Conservation (phyloP, 2,888 invertebrate species). For the Phlogophora meticulosa region DNA sequence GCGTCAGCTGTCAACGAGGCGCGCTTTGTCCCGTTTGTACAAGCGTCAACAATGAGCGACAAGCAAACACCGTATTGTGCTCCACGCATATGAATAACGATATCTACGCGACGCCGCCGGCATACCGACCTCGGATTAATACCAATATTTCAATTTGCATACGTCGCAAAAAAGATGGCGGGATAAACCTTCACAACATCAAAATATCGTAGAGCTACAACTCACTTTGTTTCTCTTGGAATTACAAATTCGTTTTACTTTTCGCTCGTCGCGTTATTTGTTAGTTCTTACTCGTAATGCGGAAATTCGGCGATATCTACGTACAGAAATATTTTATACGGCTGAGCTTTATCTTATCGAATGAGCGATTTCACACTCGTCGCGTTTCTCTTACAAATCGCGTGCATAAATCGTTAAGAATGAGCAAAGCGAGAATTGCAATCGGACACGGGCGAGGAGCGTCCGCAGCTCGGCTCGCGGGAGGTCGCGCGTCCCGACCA, state of each 20-base stretch:
- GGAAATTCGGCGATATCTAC: conserved; percentile 64
- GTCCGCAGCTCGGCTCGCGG: conserved; percentile 77
- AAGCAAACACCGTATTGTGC: conserved; percentile 88
- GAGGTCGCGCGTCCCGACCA: conserved; percentile 87
- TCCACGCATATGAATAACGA: conserved; percentile 86
- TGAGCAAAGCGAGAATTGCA: conserved; percentile 82
- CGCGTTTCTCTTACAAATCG: conserved; percentile 81
- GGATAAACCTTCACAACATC: conserved; percentile 33
- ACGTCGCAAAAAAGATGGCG: conserved; percentile 70
- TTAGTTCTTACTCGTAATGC: conserved; percentile 42
- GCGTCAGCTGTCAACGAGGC: conserved; percentile 83
- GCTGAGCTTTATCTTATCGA: conserved; percentile 76
- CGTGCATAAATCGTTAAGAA: conserved; percentile 83
- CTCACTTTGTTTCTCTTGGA: conserved; percentile 55
- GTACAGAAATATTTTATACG: conserved; percentile 70
- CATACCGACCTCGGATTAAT: conserved; percentile 82
- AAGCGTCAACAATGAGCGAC: conserved; percentile 85
- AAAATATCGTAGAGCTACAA: conserved; percentile 15
- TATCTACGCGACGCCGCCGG: conserved; percentile 79
- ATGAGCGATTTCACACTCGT: conserved; percentile 81
- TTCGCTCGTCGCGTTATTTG: conserved; percentile 43
- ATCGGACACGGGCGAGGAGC: conserved; percentile 79
- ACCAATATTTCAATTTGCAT: conserved; percentile 85
- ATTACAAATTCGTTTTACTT: conserved; percentile 68
- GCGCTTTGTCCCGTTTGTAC: conserved; percentile 82